Conservation (phyloP, 2,113 vertebrate species). For the Rhabdomys dilectus region DNA sequence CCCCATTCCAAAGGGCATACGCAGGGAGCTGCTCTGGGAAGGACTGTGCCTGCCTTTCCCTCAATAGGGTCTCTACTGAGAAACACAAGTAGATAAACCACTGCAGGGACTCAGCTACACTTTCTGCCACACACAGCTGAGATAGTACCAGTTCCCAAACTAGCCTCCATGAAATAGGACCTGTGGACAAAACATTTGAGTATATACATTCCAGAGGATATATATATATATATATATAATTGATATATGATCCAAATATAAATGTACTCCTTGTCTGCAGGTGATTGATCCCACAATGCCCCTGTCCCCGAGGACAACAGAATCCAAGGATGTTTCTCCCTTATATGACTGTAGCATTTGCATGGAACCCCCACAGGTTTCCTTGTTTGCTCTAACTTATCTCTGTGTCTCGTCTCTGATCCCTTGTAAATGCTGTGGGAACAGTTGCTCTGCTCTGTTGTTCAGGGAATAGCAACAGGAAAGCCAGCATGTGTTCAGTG, state of each 20-base stretch:
- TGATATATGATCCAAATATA: not conserved
- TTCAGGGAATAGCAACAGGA: not conserved
- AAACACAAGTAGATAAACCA: not conserved
- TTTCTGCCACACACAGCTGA: not conserved
- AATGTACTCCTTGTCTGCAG: not conserved
- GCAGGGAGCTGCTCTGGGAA: not conserved
- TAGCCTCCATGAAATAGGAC: not conserved
- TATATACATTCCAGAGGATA: not conserved
- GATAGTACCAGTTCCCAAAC: not conserved
- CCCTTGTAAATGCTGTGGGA: not conserved
- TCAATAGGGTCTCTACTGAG: not conserved
- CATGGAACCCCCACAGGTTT: not conserved
- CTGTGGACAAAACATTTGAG: not conserved
- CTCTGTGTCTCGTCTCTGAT: not conserved
- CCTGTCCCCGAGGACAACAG: not conserved
- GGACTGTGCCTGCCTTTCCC: not conserved
- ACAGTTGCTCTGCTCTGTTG: not conserved
- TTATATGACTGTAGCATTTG: not conserved
- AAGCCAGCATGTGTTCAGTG: not conserved
- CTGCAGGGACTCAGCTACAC: accelerated
- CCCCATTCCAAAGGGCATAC: not conserved
- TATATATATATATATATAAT: too few relatives aligned
- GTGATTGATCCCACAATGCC: not conserved
- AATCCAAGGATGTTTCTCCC: not conserved
- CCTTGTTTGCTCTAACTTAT: not conserved